Base-by-base conservation (phyloP, 2,113 vertebrate genomes). In the Labeo rohita region DNA sequence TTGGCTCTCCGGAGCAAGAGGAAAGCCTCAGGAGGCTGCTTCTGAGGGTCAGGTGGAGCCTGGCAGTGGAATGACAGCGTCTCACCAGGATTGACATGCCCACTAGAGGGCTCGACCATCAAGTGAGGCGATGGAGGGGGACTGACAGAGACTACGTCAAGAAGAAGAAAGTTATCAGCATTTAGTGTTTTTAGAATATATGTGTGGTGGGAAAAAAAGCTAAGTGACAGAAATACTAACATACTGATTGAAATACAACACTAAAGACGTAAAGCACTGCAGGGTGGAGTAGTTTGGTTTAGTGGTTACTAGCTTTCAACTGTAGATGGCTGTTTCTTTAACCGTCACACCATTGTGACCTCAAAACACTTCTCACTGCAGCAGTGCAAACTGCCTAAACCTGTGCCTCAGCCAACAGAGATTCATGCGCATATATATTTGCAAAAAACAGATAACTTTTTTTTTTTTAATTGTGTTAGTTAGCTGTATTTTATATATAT, bases 31-130 rank as follows among this genome's bases (percentile, higher is more conserved):
- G 85, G 85, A 12, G 3, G 15, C 6, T 8, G 61, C 3, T 74
- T 59, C 16, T 61, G 43, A 23, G 73, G 21, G 13, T 23, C 39
- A 77, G 79, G 15, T 36, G 83, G 75, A 36, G 86, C 36, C 74
- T 80, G 84, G 68, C 89, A 90, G 18, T 52, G 21, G 39, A 90
- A 84, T 12, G 76, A 21, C 34, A 88, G 15, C 1, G 77, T 56
- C 47, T 88, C 80, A 68, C 87, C 89, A 65, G 61, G 54, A n/a
- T 3, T 12, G 7, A 87, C 50, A n/a, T 3, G n/a, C 2, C 75
- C 65, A 76, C 34, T 65, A 21, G 87, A 43, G 12, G 87, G 85
- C 12, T 8, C 13, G 16, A 90, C 68, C 65, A 28, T 73, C 45
- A 87, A 84, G 5, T 47, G 56, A 76, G 87, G 87, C 68, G 88